phyloP scores from a whole-genome alignment of 1,140 invertebrate species.

The Rhyzopertha dominica region DNA sequence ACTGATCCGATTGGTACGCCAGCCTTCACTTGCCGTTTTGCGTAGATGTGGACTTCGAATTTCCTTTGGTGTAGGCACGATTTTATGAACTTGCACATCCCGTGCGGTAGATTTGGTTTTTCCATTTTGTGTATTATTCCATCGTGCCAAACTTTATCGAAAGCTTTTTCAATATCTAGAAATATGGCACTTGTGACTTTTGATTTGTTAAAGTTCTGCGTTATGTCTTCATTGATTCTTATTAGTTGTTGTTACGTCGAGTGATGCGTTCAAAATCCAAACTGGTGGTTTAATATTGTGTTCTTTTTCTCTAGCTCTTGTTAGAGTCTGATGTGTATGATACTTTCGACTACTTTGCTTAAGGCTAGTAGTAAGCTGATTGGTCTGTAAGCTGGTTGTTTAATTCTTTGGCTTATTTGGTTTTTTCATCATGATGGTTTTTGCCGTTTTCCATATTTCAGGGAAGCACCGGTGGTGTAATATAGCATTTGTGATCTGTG shows the following conservation, averaged over 20 bases:
- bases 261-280: constrained; percentile 23
- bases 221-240: constrained; percentile 23
- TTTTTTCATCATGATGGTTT: constrained; percentile 36
- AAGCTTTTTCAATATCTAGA: constrained; percentile 33
- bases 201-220: constrained; percentile 14
- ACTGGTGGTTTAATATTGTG: constrained; percentile 23
- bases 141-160: constrained; percentile 34
- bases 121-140: constrained; percentile 29
- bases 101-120: no score
- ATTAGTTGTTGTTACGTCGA: constrained; percentile 24
- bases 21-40: no score
- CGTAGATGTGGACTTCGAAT: no score
- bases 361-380: constrained; percentile 39
- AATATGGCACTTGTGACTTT: constrained; percentile 22
- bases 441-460: constrained; percentile 34
- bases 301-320: constrained; percentile 21
- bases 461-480: constrained; percentile 35
- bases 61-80: no score
- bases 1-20: no score
- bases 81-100: no score
- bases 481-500: constrained; percentile 34
- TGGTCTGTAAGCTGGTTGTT: constrained; percentile 34
- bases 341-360: constrained; percentile 39
- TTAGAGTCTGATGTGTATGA: constrained; percentile 30
- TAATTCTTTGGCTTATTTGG: constrained; percentile 29